phyloP scores from a whole-genome alignment of 2,797 vertebrate species.

The Microctenopoma stevenorrisi region DNA sequence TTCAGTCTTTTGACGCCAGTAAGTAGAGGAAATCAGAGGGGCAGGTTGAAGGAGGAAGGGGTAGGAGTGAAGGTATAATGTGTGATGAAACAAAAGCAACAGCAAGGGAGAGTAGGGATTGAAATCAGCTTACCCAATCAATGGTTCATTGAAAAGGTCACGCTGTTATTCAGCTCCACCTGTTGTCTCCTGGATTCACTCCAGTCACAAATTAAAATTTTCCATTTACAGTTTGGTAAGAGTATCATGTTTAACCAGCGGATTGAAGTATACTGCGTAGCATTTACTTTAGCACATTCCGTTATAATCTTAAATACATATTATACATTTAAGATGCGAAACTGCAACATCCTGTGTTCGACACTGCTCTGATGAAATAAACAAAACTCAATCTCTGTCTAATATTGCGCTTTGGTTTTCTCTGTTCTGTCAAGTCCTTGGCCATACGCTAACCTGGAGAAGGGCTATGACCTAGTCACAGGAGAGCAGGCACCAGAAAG shows the following conservation, averaged over 20 bases:
- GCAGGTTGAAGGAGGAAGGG: constrained; percentile 3
- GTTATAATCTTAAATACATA: too few relatives aligned
- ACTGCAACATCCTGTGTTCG: not conserved
- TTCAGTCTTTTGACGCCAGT: constrained; percentile 21
- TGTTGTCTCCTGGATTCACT: constrained; percentile 47
- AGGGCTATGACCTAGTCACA: constrained; percentile 96
- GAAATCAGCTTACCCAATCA: constrained; percentile 24
- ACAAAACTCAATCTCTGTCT: not conserved
- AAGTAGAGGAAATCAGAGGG: constrained; percentile 15
- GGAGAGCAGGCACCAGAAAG: constrained; percentile 97
- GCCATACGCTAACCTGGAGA: constrained; percentile 96
- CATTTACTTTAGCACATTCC: not conserved
- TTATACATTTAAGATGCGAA: too few relatives aligned
- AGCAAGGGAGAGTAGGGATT: constrained; percentile 14
- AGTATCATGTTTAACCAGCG: not conserved
- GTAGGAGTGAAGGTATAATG: constrained; percentile 5
- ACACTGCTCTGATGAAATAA: not conserved
- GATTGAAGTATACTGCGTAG: constrained; percentile 10
- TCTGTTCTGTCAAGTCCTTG: constrained; percentile 86
- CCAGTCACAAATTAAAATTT: constrained; percentile 45
- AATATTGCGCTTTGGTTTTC: not conserved
- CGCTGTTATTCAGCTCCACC: constrained; percentile 47
- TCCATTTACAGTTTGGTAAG: constrained; percentile 18
- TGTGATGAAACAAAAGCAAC: constrained; percentile 32
- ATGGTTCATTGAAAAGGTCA: constrained; percentile 48